These are phyloP conservation scores for Drosophila quasianomalipes DNA, from an alignment of 2,888 invertebrate species.

Conservation along the genomic window DNA sequence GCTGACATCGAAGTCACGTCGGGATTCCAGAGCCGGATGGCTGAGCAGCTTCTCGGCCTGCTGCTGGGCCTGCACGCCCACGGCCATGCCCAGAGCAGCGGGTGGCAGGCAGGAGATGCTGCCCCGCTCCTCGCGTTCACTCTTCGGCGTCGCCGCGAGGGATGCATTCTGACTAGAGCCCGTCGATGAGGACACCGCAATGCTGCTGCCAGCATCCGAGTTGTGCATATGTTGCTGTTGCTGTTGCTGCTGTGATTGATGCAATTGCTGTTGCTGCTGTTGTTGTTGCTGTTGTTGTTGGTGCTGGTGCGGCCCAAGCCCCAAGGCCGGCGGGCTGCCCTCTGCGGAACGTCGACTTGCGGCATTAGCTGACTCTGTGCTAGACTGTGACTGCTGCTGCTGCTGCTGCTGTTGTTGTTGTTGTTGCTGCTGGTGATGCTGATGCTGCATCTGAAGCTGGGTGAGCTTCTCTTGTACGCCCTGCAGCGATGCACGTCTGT, in stretches of 20 bases:
- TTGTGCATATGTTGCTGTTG: constrained; percentile 48
- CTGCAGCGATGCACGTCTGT: constrained; percentile 78
- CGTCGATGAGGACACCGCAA: constrained; percentile 67
- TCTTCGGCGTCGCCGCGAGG: constrained; percentile 80
- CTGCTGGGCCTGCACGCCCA: constrained; percentile 71
- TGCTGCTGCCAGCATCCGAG: constrained; percentile 56
- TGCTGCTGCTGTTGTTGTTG: constrained; percentile 32
- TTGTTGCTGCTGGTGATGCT: constrained; percentile 68
- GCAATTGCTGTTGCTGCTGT: constrained; percentile 37
- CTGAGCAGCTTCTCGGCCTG: constrained; percentile 82
- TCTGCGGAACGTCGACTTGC: constrained; percentile 70
- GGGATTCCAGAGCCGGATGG: constrained; percentile 81
- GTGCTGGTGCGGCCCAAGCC: constrained; percentile 38
- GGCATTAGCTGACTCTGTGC: constrained; percentile 27
- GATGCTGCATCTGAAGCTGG: constrained; percentile 82
- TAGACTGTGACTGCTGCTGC: constrained; percentile 54
- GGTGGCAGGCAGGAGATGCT: constrained; percentile 82
- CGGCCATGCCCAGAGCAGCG: constrained; percentile 76
- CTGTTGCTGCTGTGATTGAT: constrained; percentile 25
- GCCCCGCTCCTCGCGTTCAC: constrained; percentile 75
- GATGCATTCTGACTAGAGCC: constrained; percentile 81
- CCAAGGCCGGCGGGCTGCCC: constrained; percentile 60
- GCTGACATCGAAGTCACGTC: constrained; percentile 85
- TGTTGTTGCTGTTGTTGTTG: constrained; percentile 23
- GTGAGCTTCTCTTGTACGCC: constrained; percentile 83